Evolutionary conservation across 1,140 invertebrate genomes (phyloP).

Genomic region (Cherax quadricarinatus): DNA sequence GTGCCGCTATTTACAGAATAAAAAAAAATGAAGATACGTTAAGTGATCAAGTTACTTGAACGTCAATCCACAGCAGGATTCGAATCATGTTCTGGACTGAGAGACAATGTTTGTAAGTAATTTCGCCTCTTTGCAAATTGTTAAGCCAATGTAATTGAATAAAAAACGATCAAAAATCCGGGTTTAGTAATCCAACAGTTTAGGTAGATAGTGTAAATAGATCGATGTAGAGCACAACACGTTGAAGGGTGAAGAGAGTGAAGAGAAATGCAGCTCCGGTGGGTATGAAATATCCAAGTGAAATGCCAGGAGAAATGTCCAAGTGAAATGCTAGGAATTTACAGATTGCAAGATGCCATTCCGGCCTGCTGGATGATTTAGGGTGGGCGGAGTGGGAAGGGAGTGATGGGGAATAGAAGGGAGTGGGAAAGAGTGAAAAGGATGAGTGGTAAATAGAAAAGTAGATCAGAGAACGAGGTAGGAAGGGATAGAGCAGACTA

Average conservation of each 20-base stretch:
- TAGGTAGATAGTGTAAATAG: background rate
- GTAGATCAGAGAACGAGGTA: background rate
- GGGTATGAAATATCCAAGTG: background rate
- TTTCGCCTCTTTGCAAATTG: too few species aligned
- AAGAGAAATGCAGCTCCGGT: background rate
- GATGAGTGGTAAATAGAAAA: background rate
- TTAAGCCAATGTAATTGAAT: too few species aligned
- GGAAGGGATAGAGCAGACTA: background rate
- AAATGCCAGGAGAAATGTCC: background rate
- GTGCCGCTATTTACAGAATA: too few species aligned
- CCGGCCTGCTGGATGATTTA: slow-evolving; percentile 4
- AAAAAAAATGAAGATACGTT: too few species aligned
- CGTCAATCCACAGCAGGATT: too few species aligned
- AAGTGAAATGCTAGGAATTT: slow-evolving; percentile 1
- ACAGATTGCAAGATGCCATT: slow-evolving; percentile 15
- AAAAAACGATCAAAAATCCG: too few species aligned
- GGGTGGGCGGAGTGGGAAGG: background rate
- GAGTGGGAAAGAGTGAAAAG: background rate
- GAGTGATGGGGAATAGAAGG: background rate
- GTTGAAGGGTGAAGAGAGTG: background rate
- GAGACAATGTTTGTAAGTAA: too few species aligned
- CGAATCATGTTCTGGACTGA: too few species aligned
- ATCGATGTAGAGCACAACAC: background rate
- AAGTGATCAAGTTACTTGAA: too few species aligned
- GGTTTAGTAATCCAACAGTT: too few species aligned